Evolutionary conservation across 1,140 invertebrate genomes (phyloP).

Genomic region (Zaprionus gabonicus): DNA sequence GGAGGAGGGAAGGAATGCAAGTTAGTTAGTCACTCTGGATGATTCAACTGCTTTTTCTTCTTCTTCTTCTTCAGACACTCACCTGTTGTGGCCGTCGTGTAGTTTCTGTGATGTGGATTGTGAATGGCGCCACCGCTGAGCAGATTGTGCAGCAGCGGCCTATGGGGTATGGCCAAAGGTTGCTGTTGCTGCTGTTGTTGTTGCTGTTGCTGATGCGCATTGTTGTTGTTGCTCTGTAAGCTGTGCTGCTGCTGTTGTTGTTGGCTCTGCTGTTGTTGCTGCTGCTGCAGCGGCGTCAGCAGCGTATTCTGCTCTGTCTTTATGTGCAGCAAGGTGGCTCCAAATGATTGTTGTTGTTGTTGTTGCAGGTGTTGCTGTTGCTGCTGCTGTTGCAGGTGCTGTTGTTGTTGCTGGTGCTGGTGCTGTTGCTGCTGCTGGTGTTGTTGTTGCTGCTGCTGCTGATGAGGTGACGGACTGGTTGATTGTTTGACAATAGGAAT

Average conservation of each 20-base stretch:
- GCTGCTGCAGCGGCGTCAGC: constrained; percentile 69
- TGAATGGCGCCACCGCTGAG: constrained; percentile 83
- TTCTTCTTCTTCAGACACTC: constrained; percentile 29
- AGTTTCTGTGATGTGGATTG: constrained; percentile 84
- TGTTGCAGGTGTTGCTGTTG: constrained; percentile 34
- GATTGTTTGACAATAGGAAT: constrained; percentile 85
- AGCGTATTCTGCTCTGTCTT: constrained; percentile 80
- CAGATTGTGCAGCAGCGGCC: constrained; percentile 82
- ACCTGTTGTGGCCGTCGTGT: constrained; percentile 84
- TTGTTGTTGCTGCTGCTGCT: constrained; percentile 69
- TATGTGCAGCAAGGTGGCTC: constrained; percentile 71
- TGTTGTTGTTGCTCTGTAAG: constrained; percentile 59
- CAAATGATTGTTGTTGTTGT: constrained; percentile 57
- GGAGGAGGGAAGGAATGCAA: constrained; percentile 1
- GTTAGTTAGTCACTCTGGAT: constrained; percentile 34
- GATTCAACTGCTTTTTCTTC: neutral
- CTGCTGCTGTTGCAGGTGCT: constrained; percentile 53
- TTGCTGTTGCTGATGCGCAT: constrained; percentile 61
- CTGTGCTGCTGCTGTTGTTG: constrained; percentile 73
- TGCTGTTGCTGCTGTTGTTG: constrained; percentile 63
- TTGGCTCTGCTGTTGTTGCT: constrained; percentile 68
- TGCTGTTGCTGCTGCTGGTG: constrained; percentile 67
- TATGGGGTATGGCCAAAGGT: constrained; percentile 80
- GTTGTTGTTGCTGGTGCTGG: constrained; percentile 67
- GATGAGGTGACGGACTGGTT: constrained; percentile 80